Base-by-base conservation (phyloP, 2,888 invertebrate species). In the Apocheima hispidaria region DNA sequence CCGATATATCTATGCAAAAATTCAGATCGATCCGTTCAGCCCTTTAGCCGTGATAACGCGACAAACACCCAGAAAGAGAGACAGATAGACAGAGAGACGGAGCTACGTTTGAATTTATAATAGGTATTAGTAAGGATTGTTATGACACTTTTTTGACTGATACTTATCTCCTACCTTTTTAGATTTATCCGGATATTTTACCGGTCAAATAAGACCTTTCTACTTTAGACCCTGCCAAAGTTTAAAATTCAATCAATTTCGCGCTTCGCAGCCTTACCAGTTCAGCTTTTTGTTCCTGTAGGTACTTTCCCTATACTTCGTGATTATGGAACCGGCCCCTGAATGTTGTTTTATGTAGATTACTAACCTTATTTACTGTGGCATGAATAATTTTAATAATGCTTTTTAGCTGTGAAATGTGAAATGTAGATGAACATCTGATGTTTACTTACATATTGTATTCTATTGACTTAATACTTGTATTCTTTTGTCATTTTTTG, bases 201-300 rank as follows among this genome's bases (percentile, higher is more conserved):
- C 49, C 49, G 41, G 33, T 30, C 4, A 41, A 41, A 49, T 5
- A 7, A 38, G 20, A 14, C 5, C 7, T n/a, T 3, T 4, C 12
- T 28, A 43, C 18, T 36, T 20, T 71, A 67, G 69, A 60, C 60
- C 64, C 66, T 66, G 44, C 73, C 63, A 74, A 83, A 84, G 81
- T 84, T 84, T 83, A 81, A 81, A 84, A 84, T 83, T 83, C 79
- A 83, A 85, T 86, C 82, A 84, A 85, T 85, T 85, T 83, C 71
- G 73, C 75, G 80, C 77, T 78, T 73, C 69, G 68, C 71, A 67
- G 76, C 70, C 69, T 65, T 78, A 73, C 74, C 72, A 68, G 78
- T 73, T 57, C 69, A 58, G 66, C 62, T 50, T 79, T 79, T 81
- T 73, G 72, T 72, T 76, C 72, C 67, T 73, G 70, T 72, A 73